Conservation (phyloP, 1,140 invertebrate species). For the Bombus balteatus region DNA sequence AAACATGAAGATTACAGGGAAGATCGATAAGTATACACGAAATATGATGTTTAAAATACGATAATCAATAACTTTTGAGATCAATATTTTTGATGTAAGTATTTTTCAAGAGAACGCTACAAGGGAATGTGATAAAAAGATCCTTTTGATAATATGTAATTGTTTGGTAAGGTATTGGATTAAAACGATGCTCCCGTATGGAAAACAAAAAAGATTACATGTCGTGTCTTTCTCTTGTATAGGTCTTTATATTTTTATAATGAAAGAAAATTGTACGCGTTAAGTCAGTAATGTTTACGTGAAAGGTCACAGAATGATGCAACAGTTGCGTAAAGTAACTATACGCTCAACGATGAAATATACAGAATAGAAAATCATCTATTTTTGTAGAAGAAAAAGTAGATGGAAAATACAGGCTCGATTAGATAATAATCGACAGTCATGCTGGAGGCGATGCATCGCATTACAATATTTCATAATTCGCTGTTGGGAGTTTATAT, state of each 20-base stretch:
- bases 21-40: no score
- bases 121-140: no score
- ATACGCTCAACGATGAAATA: not conserved
- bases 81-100: not conserved
- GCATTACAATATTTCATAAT: constrained; percentile 10
- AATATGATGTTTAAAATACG: not conserved
- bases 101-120: no score
- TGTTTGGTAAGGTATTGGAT: not conserved
- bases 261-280: not conserved
- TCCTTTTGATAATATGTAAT: no score
- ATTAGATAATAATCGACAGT: not conserved
- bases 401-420: not conserved
- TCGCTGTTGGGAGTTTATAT: not conserved
- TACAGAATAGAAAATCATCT: not conserved
- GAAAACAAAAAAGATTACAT: not conserved
- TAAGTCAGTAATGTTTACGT: not conserved
- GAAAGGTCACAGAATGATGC: constrained; percentile 14
- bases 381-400: no score
- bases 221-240: not conserved
- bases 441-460: not conserved
- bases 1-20: no score
- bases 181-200: not conserved
- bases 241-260: not conserved
- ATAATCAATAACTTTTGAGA: not conserved
- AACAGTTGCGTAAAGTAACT: constrained; percentile 1